phyloP scores from a whole-genome alignment of 2,797 vertebrate genomes.

The Lithobates pipiens region DNA sequence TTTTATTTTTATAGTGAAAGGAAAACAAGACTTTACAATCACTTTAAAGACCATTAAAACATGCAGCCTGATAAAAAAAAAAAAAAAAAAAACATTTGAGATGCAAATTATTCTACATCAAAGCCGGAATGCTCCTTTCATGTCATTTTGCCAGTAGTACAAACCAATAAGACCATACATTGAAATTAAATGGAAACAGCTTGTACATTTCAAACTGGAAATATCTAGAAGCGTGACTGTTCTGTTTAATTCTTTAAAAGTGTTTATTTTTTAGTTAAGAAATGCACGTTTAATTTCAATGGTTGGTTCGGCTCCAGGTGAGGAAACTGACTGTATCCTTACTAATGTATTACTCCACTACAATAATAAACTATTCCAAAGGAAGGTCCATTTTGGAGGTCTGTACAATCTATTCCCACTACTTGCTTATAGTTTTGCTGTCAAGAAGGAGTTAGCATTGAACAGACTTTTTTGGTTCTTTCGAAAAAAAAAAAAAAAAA shows the following conservation, averaged over 20 bases:
- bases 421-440: conserved; percentile 56
- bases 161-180: conserved; percentile 22
- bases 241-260: conserved; percentile 56
- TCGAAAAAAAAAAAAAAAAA: conserved; percentile 18
- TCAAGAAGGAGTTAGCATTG: conserved; percentile 47
- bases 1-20: too few relatives aligned
- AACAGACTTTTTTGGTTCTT: conserved; percentile 41
- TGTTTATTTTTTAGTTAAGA: conserved; percentile 65
- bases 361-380: conserved; percentile 59
- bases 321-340: conserved; percentile 62
- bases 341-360: conserved; percentile 61
- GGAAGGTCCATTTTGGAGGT: conserved; percentile 6
- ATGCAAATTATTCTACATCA: neutral
- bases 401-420: conserved; percentile 62
- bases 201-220: conserved; percentile 23
- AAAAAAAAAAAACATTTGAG: too few relatives aligned
- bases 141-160: neutral
- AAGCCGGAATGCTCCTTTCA: neutral
- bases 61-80: too few relatives aligned
- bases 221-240: conserved; percentile 16
- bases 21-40: too few relatives aligned
- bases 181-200: conserved; percentile 12
- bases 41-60: too few relatives aligned
- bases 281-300: conserved; percentile 64
- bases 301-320: conserved; percentile 60